phyloP scores from a whole-genome alignment of 2,113 vertebrate genomes.

The Leptosomus discolor region DNA sequence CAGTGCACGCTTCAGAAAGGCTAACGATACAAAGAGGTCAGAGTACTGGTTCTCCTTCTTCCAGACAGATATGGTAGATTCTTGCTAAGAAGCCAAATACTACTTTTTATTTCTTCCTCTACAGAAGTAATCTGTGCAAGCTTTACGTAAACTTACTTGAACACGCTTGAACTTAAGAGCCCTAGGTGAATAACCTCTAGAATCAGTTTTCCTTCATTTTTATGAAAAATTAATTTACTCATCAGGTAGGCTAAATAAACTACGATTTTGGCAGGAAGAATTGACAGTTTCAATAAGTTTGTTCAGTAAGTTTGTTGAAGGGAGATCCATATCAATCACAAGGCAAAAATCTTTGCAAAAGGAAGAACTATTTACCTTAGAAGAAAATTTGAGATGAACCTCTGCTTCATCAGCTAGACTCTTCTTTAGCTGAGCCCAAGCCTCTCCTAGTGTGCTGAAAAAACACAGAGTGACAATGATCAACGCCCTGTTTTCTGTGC shows the following conservation, averaged over 20 bases:
- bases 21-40: neutral
- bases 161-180: neutral
- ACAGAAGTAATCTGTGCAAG: neutral
- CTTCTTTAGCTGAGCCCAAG: slow-evolving; percentile 95
- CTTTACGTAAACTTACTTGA: neutral
- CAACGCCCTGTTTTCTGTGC: neutral
- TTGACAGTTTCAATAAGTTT: neutral
- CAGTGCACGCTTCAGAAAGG: neutral
- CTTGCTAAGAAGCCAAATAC: neutral
- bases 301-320: neutral
- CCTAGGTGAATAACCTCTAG: neutral
- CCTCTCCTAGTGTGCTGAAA: slow-evolving; percentile 90
- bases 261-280: neutral
- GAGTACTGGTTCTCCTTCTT: neutral
- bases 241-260: neutral
- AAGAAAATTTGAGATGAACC: slow-evolving; percentile 97
- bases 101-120: neutral
- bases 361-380: slow-evolving; percentile 82
- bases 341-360: neutral
- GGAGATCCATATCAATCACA: neutral
- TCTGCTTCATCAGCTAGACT: slow-evolving; percentile 95
- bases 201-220: neutral
- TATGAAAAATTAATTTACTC: neutral
- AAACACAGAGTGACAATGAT: neutral
- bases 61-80: neutral